Base-by-base conservation (phyloP, 1,140 invertebrate genomes). In the Drosophila dunni region DNA sequence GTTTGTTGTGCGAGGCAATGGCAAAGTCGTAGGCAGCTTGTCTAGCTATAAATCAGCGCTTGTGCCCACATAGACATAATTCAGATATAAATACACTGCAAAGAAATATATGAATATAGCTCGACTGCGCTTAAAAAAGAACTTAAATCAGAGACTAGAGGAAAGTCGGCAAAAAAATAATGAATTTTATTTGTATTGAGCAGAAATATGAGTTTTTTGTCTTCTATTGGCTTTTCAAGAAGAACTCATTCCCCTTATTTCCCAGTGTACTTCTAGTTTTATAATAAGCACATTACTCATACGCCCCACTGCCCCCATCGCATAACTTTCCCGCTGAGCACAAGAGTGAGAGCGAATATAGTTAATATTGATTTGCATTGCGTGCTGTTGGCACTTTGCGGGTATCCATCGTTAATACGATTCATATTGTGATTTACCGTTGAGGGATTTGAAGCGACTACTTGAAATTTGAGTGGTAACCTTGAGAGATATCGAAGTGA, bases 351-450 rank as follows among this genome's bases (percentile, higher is more conserved):
- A 46, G 34, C 29, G 11, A 33, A 7, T 38, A 9, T 45, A 46
- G 9, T 29, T 46, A 29, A 54, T 86, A 88, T 86, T 89, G 79
- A 83, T 89, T 88, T 79, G 63, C 62, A 62, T 89, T 88, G 83
- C 83, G 84, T 88, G 83, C 42, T 15, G 24, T 42, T 68, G 56
- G 78, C 75, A 71, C 75, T 82, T 82, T 10, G 53, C 24, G 33
- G 61, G 33, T 17, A 10, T 46, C 45, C 45, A 46, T 46, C 24
- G 24, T 29, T 29, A 29, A 24, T 50, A 57, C 50, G 50, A 46
- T 58, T 53, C 51, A 53, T 60, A 64, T 56, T 63, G 63, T 45
- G 24, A 17, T 46, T 58, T 40, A 15, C 42, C 29, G 8, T 45
- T 20, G 40, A 20, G 36, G 46, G 3, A 29, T 29, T 29, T 29